Evolutionary conservation across 2,888 invertebrate genomes (phyloP).

Genomic region (Pyrocoelia pectoralis): DNA sequence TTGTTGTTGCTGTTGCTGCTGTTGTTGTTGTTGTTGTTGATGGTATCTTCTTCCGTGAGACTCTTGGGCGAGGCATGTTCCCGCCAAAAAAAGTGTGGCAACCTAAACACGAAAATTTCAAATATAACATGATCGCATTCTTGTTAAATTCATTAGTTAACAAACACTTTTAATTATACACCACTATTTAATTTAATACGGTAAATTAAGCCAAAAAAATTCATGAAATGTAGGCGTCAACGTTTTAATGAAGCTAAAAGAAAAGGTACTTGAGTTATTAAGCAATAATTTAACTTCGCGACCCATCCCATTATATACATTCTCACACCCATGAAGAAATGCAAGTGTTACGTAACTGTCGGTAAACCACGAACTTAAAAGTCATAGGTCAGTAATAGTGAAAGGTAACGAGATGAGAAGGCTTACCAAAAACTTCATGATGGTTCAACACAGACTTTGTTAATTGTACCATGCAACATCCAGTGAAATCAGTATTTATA

Average conservation of each 20-base stretch:
- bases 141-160: too few relatives aligned
- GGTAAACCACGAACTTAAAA: constrained; percentile 23
- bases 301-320: constrained; percentile 18
- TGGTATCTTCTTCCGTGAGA: constrained; percentile 41
- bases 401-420: constrained; percentile 19
- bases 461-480: constrained; percentile 39
- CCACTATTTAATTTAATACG: too few relatives aligned
- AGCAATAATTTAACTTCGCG: constrained; percentile 2
- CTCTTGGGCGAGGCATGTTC: constrained; percentile 38
- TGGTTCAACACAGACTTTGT: constrained; percentile 34
- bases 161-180: too few relatives aligned
- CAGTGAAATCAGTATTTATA: constrained; percentile 48
- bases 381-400: constrained; percentile 28
- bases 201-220: too few relatives aligned
- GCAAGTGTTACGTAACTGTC: constrained; percentile 44
- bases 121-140: too few relatives aligned
- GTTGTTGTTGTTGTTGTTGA: constrained; percentile 43
- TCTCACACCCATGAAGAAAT: constrained; percentile 23
- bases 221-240: too few relatives aligned
- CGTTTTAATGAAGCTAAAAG: too few relatives aligned
- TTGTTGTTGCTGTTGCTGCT: constrained; percentile 43
- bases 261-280: background rate
- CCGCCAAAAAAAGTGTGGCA: constrained; percentile 33
- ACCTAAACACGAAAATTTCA: constrained; percentile 3
- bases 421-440: constrained; percentile 47